phyloP scores from a whole-genome alignment of 2,797 vertebrate species.

The Pelochelys cantorii region DNA sequence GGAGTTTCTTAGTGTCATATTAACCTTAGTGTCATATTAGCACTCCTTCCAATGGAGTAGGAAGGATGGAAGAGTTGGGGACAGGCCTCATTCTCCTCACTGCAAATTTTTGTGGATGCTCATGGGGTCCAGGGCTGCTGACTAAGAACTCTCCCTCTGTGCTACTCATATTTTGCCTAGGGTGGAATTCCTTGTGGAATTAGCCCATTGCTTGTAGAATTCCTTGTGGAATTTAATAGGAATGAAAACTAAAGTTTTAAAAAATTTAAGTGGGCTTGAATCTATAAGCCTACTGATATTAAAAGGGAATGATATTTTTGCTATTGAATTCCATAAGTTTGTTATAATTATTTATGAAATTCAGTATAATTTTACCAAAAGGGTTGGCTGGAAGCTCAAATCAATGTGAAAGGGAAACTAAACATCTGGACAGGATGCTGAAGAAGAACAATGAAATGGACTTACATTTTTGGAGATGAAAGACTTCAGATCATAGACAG shows the following conservation, averaged over 20 bases:
- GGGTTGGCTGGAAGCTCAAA: background rate
- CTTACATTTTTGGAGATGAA: background rate
- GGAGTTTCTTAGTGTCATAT: background rate
- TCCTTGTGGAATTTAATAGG: accelerated
- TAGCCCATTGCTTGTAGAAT: no score
- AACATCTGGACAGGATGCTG: background rate
- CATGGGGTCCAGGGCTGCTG: background rate
- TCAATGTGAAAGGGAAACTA: background rate
- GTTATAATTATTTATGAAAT: background rate
- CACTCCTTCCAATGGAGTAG: background rate
- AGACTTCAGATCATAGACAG: background rate
- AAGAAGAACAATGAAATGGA: background rate
- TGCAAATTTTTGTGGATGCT: background rate
- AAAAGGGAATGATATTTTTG: background rate
- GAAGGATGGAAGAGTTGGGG: background rate
- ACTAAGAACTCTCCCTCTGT: background rate
- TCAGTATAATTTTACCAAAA: background rate
- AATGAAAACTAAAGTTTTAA: background rate
- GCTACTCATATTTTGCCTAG: background rate
- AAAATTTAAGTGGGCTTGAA: background rate
- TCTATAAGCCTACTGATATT: background rate
- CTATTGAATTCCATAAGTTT: background rate
- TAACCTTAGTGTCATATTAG: no score
- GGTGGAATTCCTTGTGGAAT: background rate
- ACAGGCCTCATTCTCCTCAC: background rate